Percentiles rank a stretch among this genome's conserved stretches.
These are phyloP conservation scores for Hyppa rectilinea DNA, from an alignment of 2,888 invertebrate genomes.

Conservation along the genomic window DNA sequence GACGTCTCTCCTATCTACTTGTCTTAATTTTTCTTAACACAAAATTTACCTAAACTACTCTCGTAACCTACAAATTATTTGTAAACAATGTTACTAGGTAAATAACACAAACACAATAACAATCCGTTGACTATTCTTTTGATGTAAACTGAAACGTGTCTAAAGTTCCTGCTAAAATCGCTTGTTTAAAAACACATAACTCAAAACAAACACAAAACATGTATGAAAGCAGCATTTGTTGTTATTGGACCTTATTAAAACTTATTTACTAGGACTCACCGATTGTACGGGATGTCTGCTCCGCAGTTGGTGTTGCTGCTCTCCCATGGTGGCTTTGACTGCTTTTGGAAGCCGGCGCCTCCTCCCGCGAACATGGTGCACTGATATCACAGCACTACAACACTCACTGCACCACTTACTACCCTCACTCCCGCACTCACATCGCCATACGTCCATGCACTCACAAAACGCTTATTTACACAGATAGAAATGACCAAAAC, in stretches of 20 bases:
- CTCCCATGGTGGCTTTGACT: conserved; percentile 87
- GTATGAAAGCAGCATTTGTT: not conserved
- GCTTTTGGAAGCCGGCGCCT: conserved; percentile 86
- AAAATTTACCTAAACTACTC: not conserved
- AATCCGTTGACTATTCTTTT: not conserved
- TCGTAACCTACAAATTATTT: no score
- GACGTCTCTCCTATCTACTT: not conserved
- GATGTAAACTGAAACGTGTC: not conserved
- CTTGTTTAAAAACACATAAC: not conserved
- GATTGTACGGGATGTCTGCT: conserved; percentile 77
- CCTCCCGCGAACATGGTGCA: conserved; percentile 85
- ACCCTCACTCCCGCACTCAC: conserved; percentile 28
- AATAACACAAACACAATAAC: not conserved
- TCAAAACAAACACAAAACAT: no score
- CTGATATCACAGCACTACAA: conserved; percentile 32
- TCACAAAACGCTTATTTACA: conserved; percentile 3
- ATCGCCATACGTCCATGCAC: not conserved
- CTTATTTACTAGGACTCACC: conserved; percentile 71
- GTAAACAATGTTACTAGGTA: conserved; percentile 1
- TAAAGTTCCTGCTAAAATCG: not conserved
- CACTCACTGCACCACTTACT: conserved; percentile 7
- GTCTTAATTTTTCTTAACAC: not conserved
- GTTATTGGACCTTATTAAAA: no score
- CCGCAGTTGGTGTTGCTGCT: conserved; percentile 71
- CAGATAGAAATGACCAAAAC: conserved; percentile 26